Conservation (phyloP, 2,888 invertebrate species). For the Villa cingulata region DNA sequence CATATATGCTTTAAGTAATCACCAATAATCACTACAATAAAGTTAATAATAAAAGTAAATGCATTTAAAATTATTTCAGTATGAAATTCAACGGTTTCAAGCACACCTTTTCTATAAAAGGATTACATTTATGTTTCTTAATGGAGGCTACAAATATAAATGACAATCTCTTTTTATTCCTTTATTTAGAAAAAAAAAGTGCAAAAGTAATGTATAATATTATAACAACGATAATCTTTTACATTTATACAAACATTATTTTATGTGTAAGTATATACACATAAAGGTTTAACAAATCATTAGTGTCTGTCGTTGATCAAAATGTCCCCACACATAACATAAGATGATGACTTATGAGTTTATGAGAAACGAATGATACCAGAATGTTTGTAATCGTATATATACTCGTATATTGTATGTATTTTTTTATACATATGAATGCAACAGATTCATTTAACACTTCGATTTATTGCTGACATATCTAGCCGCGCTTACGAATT, state of each 20-base stretch:
- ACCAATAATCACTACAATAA: background rate
- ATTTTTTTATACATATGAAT: background rate
- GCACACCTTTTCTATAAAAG: background rate
- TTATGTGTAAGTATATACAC: background rate
- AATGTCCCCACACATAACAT: background rate
- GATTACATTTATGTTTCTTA: background rate
- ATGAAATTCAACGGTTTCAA: background rate
- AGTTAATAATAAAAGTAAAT: too few species aligned
- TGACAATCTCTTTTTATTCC: too few species aligned
- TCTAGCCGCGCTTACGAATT: slow-evolving; percentile 1
- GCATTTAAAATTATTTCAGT: too few species aligned
- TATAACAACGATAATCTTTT: background rate
- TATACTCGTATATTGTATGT: background rate
- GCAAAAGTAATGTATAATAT: too few species aligned
- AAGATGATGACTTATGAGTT: background rate
- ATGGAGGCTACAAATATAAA: background rate
- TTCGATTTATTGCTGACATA: slow-evolving; percentile 13
- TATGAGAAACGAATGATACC: background rate
- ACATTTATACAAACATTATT: background rate
- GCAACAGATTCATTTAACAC: slow-evolving; percentile 14
- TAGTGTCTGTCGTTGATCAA: slow-evolving; percentile 12
- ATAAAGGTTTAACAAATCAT: slow-evolving; percentile 11
- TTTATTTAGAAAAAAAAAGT: too few species aligned
- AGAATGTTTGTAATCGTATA: background rate
- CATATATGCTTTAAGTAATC: too few species aligned